Percentiles rank a stretch among this genome's conserved stretches.
These are phyloP conservation scores for Chrysocyon brachyurus DNA, from an alignment of 2,797 vertebrate genomes.

Conservation along the genomic window DNA sequence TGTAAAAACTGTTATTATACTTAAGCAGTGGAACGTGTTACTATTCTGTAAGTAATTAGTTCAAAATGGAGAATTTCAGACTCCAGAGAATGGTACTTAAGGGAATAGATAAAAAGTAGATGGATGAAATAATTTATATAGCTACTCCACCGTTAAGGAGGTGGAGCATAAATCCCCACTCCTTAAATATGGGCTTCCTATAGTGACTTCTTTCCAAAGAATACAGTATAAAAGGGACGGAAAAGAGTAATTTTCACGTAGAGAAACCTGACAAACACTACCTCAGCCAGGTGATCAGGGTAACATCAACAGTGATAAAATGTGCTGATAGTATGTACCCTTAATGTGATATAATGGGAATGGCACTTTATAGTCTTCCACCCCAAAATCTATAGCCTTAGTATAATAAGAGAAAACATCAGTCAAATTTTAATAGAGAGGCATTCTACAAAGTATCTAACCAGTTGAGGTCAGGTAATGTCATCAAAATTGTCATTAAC, in stretches of 20 bases:
- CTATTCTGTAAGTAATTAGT: background rate
- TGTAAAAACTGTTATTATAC: conserved; percentile 39
- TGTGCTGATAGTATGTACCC: background rate
- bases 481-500: conserved; percentile 38
- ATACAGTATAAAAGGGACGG: background rate
- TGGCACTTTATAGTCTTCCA: background rate
- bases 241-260: background rate
- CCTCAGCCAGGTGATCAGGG: background rate
- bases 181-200: background rate
- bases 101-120: background rate
- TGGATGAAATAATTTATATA: conserved; percentile 45
- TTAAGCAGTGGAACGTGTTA: conserved; percentile 22
- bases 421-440: background rate
- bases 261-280: conserved; percentile 24
- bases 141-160: background rate
- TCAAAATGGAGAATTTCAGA: conserved; percentile 18
- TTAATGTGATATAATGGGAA: background rate
- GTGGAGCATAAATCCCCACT: conserved; percentile 15
- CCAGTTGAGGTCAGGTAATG: background rate
- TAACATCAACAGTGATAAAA: background rate
- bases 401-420: background rate
- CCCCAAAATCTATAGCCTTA: background rate
- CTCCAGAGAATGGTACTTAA: conserved; percentile 27
- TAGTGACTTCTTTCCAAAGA: background rate
- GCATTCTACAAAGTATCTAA: conserved; percentile 28